These are phyloP conservation scores for Syrrhaptes paradoxus DNA, from an alignment of 2,113 vertebrate species.

Conservation along the genomic window DNA sequence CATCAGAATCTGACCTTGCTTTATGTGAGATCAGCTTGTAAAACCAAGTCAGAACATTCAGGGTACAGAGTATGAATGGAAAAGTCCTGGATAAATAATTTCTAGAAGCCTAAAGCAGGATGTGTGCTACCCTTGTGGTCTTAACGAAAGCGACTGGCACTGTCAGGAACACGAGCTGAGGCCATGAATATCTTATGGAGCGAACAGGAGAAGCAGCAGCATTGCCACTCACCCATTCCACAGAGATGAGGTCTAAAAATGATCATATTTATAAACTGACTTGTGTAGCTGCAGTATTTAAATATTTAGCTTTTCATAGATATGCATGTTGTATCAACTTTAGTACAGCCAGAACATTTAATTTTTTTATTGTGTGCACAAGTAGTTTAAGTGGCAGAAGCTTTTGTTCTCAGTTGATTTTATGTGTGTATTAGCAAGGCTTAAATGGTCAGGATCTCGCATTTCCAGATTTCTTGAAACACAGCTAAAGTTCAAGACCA, in stretches of 20 bases:
- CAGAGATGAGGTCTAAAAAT: neutral
- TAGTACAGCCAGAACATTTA: neutral
- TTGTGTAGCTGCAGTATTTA: conserved; percentile 6
- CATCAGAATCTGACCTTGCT: neutral
- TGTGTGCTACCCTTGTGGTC: neutral
- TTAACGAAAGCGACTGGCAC: neutral
- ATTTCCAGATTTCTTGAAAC: neutral
- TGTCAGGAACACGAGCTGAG: neutral
- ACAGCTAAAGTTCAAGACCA: neutral
- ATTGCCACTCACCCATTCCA: neutral
- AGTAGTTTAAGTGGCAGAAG: neutral
- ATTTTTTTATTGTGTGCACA: neutral
- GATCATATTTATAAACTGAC: neutral
- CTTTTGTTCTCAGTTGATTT: neutral
- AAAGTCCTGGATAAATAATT: neutral
- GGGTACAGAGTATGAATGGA: neutral
- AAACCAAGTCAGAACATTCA: neutral
- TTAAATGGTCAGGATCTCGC: neutral
- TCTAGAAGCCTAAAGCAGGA: neutral
- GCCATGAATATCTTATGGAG: neutral
- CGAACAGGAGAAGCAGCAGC: neutral
- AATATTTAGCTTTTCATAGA: conserved; percentile 41
- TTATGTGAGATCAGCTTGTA: neutral
- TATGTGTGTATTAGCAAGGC: neutral
- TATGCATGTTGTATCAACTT: neutral